Evolutionary conservation across 37 sponge, comb jelly and placozoan genomes (phyloP).

Genomic region (Halisarca cf. caerulea): DNA sequence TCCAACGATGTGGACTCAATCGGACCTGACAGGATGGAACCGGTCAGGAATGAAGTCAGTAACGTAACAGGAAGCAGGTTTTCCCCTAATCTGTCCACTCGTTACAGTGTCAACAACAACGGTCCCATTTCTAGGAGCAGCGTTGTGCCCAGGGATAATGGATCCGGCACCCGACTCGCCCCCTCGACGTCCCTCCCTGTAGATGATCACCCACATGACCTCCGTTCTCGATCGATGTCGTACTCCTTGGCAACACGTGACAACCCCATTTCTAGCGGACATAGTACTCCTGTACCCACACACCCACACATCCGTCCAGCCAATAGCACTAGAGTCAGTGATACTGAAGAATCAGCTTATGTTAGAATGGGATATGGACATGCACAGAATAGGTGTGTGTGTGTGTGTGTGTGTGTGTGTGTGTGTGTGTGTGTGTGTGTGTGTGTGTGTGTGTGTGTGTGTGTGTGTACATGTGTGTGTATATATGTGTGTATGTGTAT

Average conservation of each 20-base stretch:
- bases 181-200: background rate
- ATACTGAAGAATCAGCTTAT: background rate
- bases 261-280: background rate
- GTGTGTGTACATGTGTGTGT: background rate
- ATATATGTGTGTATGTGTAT: background rate
- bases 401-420: background rate
- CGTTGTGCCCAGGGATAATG: background rate
- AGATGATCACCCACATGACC: background rate
- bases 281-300: background rate
- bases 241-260: background rate
- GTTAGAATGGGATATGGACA: background rate
- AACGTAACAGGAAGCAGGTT: background rate
- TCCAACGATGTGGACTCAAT: background rate
- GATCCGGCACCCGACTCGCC: background rate
- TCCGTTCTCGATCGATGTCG: background rate
- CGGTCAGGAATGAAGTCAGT: background rate
- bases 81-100: background rate
- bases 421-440: constrained; percentile 1
- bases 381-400: constrained; percentile 4
- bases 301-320: constrained; percentile 10
- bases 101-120: background rate
- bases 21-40: background rate
- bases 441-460: background rate
- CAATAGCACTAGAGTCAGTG: background rate
- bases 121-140: background rate